These are phyloP conservation scores for Lindbergichthys nudifrons DNA, from an alignment of 2,797 vertebrate species.

Conservation along the genomic window DNA sequence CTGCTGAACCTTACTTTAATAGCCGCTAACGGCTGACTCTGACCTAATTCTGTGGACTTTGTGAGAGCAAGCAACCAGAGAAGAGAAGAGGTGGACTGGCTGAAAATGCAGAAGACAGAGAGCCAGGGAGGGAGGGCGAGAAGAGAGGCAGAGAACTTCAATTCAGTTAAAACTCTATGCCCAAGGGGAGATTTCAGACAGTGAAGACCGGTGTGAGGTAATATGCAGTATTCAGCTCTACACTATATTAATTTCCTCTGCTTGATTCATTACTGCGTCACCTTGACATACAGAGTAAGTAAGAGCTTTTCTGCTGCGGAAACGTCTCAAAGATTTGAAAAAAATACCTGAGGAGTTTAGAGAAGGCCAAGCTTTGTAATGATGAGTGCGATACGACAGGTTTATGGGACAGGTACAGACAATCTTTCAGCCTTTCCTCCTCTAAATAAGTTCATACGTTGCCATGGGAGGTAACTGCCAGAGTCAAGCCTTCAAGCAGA, in stretches of 20 bases:
- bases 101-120: slow-evolving; percentile 56
- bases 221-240: slow-evolving; percentile 56
- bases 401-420: slow-evolving; percentile 47
- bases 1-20: slow-evolving; percentile 78
- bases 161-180: slow-evolving; percentile 21
- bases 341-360: slow-evolving; percentile 37
- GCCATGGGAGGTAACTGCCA: slow-evolving; percentile 34
- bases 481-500: slow-evolving; percentile 43
- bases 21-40: slow-evolving; percentile 76
- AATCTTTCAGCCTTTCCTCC: slow-evolving; percentile 42
- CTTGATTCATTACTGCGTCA: slow-evolving; percentile 68
- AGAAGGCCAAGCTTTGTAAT: slow-evolving; percentile 24
- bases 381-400: slow-evolving; percentile 41
- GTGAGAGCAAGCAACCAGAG: slow-evolving; percentile 45
- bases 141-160: slow-evolving; percentile 54
- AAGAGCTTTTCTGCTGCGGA: slow-evolving; percentile 46
- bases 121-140: slow-evolving; percentile 28
- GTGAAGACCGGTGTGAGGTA: slow-evolving; percentile 55
- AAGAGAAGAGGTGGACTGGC: slow-evolving; percentile 42
- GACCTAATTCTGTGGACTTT: slow-evolving; percentile 74
- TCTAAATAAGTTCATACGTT: slow-evolving; percentile 48
- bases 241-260: slow-evolving; percentile 55
- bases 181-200: no score
- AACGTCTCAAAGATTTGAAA: slow-evolving; percentile 52
- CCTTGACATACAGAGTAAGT: slow-evolving; percentile 58